Percentiles rank a stretch among this genome's conserved stretches.
These are phyloP conservation scores for Leptoclinus maculatus DNA, from an alignment of 2,797 vertebrate species.

Conservation along the genomic window DNA sequence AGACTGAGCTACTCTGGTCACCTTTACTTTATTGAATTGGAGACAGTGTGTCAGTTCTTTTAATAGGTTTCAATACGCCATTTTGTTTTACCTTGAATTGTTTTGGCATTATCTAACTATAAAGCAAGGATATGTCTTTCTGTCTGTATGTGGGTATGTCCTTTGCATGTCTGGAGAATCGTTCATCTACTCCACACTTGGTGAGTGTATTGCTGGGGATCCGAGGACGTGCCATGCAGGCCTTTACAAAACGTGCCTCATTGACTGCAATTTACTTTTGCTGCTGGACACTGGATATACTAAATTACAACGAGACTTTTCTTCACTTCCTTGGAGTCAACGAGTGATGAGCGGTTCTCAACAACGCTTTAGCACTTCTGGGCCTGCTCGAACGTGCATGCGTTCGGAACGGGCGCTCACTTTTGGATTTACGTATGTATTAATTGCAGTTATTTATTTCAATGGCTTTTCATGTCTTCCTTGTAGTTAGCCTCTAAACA, in stretches of 20 bases:
- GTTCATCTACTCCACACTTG: background rate
- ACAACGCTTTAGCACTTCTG: background rate
- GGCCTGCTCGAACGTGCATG: background rate
- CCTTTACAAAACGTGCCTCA: background rate
- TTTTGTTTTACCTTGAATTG: background rate
- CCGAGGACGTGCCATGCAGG: background rate
- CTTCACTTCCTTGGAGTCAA: background rate
- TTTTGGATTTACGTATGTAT: background rate
- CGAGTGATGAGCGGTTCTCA: background rate
- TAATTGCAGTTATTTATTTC: background rate
- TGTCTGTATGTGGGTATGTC: background rate
- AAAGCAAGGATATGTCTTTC: background rate
- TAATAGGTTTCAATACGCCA: background rate
- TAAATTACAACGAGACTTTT: background rate
- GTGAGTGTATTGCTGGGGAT: background rate
- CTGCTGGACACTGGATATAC: background rate
- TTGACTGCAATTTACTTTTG: background rate
- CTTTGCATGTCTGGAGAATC: background rate
- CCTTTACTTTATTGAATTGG: no score
- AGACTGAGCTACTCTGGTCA: no score
- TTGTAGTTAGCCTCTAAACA: conserved; percentile 7
- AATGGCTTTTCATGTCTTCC: background rate
- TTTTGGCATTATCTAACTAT: background rate
- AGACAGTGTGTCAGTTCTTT: no score
- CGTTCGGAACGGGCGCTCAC: background rate